A percentile compares a stretch with the other conserved stretches of the same genome.
Evolutionary conservation across 2,797 vertebrate genomes (phyloP).

Genomic region (Hippocampus kuda): DNA sequence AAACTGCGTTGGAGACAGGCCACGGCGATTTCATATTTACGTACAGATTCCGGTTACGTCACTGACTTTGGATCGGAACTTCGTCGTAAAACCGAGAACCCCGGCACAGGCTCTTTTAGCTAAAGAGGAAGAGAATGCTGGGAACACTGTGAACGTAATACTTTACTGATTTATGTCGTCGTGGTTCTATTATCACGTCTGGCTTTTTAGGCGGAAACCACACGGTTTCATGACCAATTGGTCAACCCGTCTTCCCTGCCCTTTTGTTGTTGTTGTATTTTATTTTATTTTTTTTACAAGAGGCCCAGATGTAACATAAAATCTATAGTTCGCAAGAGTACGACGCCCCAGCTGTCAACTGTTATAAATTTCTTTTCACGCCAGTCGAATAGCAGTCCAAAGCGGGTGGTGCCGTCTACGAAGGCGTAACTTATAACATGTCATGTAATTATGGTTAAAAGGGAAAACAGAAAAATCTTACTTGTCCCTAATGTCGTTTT

Average conservation of each 20-base stretch:
- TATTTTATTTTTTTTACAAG: not conserved
- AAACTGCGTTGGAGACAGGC: too few relatives aligned
- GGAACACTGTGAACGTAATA: not conserved
- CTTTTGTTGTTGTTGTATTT: not conserved
- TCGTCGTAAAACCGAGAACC: not conserved
- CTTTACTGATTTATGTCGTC: not conserved
- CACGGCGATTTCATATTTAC: not conserved
- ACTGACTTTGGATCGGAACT: not conserved
- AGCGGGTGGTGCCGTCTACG: not conserved
- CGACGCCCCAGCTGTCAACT: not conserved
- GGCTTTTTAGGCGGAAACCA: not conserved
- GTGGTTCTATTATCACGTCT: not conserved
- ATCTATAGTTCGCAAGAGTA: not conserved
- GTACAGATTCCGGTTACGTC: not conserved
- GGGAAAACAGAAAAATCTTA: constrained; percentile 16
- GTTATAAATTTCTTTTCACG: not conserved
- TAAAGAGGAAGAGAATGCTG: not conserved
- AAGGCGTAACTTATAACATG: not conserved
- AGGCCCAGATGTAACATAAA: not conserved
- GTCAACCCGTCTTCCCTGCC: not conserved
- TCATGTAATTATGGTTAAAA: not conserved
- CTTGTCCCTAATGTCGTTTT: constrained; percentile 11
- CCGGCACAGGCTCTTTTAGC: not conserved
- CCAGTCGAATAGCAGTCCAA: not conserved
- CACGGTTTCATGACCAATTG: not conserved